These are phyloP conservation scores for Beroe ovata DNA, from an alignment of 37 sponge, comb jelly and placozoan species.

Conservation along the genomic window DNA sequence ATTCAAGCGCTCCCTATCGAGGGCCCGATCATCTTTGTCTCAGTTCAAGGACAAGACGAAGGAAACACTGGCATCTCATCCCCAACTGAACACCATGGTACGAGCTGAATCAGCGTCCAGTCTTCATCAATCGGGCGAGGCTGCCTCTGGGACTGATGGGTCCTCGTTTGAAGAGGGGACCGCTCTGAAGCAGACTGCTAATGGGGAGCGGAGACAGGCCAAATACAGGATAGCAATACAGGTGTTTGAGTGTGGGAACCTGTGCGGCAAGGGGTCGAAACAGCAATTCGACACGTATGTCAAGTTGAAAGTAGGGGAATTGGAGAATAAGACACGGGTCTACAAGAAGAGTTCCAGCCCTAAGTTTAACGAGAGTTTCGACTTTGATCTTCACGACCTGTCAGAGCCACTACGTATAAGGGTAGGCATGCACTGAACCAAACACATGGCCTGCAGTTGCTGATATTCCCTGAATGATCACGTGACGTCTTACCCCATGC, in stretches of 20 bases:
- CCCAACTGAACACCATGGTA: background rate
- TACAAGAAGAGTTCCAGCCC: constrained; percentile 27
- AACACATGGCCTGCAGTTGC: no score
- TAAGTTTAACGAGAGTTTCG: constrained; percentile 44
- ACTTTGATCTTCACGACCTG: constrained; percentile 26
- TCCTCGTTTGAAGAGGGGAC: constrained; percentile 3
- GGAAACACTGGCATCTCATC: background rate
- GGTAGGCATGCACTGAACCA: no score
- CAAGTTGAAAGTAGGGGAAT: constrained; percentile 32
- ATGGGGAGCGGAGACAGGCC: background rate
- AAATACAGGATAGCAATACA: constrained; percentile 14
- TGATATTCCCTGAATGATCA: no score
- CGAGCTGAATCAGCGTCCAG: background rate
- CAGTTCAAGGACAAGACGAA: constrained; percentile 10
- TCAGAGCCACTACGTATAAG: constrained; percentile 14
- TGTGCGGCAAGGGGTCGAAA: constrained; percentile 46
- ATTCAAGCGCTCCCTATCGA: background rate
- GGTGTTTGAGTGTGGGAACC: constrained; percentile 46
- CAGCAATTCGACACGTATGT: constrained; percentile 37
- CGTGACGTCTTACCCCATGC: background rate
- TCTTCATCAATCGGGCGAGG: background rate
- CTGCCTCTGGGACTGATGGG: background rate
- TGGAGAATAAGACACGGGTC: constrained; percentile 19
- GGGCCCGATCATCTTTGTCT: background rate
- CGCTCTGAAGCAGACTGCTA: background rate